Base-by-base conservation (phyloP, 2,113 vertebrate species). In the Microtus richardsoni region DNA sequence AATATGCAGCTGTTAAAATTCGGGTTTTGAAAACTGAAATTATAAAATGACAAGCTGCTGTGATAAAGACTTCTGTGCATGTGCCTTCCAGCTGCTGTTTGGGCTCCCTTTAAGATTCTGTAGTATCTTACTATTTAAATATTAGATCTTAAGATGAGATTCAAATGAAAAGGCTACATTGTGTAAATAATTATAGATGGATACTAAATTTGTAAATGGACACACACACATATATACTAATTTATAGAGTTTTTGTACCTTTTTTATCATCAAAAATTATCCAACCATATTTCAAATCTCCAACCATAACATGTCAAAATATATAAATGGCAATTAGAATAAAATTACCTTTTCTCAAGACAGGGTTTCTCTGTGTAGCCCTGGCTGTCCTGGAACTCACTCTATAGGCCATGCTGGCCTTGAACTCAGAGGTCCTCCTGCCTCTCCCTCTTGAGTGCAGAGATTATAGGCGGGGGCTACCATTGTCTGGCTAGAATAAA, bases 91-190 rank as follows among this genome's bases (percentile, higher is more conserved):
- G 87, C 9, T 3, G 21, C 83, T 44, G n/a, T 10, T 87, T 44
- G 28, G 28, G 41, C 36, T n/a, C 79, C 28, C 33, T 39, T 14
- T 54, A 77, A 88, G 62, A 30, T 75, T 79, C 62, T 52, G 39
- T 13, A 36, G 39, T 84, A 41, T 88, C 85, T 92, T 64, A 78
- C n/a, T 62, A 77, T 91, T 88, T 92, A 70, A 96, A 89, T 93
- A 91, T 5, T 7, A 62, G 24, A 47, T 71, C 39, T 52, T 94
- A 87, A 70, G 80, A 87, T 85, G 36, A 88, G 60, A 93, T 80
- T 26, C 47, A 78, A 52, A 5, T 21, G 36, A 60, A 89, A 88
- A 66, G 28, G 12, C 21, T 54, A 13, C 33, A 52, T 4, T 83
- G 36, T 64, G 49, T n/a, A 82, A 44, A 47, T 41, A 84, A n/a